Conservation (phyloP, 2,888 invertebrate genomes). For the Macaria liturata region DNA sequence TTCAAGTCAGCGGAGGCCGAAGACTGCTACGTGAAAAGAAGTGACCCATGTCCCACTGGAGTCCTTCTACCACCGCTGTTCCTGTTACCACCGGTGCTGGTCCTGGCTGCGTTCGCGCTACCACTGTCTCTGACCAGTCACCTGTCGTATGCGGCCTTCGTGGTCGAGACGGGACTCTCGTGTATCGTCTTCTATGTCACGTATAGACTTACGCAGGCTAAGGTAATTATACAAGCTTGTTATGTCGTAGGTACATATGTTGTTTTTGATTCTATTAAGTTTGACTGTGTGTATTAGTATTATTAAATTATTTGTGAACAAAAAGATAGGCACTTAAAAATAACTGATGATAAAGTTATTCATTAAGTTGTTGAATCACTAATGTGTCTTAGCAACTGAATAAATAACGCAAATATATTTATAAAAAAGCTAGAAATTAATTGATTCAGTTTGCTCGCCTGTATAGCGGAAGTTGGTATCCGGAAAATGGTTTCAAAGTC, state of each 20-base stretch:
- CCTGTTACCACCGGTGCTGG: conserved; percentile 68
- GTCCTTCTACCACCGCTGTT: conserved; percentile 68
- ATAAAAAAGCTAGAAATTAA: no score
- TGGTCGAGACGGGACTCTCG: conserved; percentile 62
- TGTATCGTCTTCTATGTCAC: conserved; percentile 64
- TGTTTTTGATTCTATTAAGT: no score
- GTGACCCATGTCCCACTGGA: conserved; percentile 64
- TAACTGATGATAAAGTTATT: no score
- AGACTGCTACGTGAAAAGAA: conserved; percentile 57
- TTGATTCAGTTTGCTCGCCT: conserved; percentile 21
- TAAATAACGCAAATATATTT: no score
- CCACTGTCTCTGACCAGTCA: conserved; percentile 62
- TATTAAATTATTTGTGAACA: no score
- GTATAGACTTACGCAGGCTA: conserved; percentile 62
- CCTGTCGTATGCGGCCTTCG: conserved; percentile 62
- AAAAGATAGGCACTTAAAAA: no score
- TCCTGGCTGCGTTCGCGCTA: conserved; percentile 62
- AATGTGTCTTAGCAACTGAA: no score
- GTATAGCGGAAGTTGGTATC: conserved; percentile 8
- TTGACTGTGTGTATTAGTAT: no score
- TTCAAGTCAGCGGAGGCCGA: conserved; percentile 66
- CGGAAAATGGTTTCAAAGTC: conserved; percentile 8
- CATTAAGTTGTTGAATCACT: no score
- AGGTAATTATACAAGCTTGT: conserved; percentile 44
- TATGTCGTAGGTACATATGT: no score